Conservation (phyloP, 2,888 invertebrate species). For the Beris morrisii region DNA sequence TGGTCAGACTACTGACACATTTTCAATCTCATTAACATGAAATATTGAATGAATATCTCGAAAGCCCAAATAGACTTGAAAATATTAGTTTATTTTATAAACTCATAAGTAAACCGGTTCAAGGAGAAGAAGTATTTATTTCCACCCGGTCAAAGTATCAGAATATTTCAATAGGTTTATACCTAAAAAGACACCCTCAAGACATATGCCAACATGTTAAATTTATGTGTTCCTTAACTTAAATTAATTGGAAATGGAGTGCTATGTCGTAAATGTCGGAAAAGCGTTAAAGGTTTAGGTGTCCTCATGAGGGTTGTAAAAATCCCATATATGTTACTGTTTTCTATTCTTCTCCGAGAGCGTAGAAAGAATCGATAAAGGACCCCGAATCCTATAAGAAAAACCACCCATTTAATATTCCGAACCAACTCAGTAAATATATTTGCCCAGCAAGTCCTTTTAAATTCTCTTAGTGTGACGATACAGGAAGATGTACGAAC, state of each 20-base stretch:
- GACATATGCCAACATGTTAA: constrained; percentile 33
- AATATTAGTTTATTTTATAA: too few relatives aligned
- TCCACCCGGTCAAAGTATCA: constrained; percentile 15
- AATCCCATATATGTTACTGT: constrained; percentile 28
- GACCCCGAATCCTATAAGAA: constrained; percentile 15
- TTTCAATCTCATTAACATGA: too few relatives aligned
- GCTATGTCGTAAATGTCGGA: constrained; percentile 28
- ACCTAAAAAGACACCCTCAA: constrained; percentile 26
- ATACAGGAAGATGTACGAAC: too few relatives aligned
- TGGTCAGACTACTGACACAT: too few relatives aligned
- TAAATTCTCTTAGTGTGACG: too few relatives aligned
- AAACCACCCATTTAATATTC: constrained; percentile 25
- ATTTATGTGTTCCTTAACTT: constrained; percentile 33
- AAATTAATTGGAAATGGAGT: constrained; percentile 32
- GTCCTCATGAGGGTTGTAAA: constrained; percentile 32
- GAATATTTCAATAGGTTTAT: constrained; percentile 28
- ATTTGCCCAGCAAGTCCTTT: too few relatives aligned
- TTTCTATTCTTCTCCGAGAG: not conserved
- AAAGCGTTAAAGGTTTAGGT: constrained; percentile 32
- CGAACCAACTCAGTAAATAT: too few relatives aligned
- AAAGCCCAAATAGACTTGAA: too few relatives aligned
- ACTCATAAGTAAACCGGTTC: too few relatives aligned
- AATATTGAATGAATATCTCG: too few relatives aligned
- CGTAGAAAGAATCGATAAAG: constrained; percentile 20
- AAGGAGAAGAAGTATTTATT: too few relatives aligned